Evolutionary conservation across 2,113 vertebrate genomes (phyloP), one percentile per base, ranked within the genome.

Genomic region (Haemorhous mexicanus): DNA sequence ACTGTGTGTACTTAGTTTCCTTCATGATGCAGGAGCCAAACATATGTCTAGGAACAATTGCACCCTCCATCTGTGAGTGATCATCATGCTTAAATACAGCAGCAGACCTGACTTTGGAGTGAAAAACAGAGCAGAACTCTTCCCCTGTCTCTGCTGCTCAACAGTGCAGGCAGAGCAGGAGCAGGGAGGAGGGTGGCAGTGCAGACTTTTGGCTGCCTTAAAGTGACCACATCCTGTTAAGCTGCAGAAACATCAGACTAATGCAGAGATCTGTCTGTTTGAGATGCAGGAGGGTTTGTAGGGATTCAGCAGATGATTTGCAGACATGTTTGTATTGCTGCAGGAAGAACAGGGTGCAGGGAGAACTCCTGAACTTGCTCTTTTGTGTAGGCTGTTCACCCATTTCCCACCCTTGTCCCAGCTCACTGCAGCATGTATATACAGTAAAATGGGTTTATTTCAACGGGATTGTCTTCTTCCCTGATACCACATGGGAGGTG

Each of bases 191-290:
- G 77, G 63, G 64, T 80, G 79, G 53, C 14, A 85, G 63, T 77
- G 89, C 70, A 93, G 91, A 74, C 68, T 83, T 84, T 26, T 87
- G 89, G 78, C 91, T 95, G 78, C 72, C 90, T 91, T 94, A 16
- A 79, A 85, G 75, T 32, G 67, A 77, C 91, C 93, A 90, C 94
- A 88, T 95, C 90, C 90, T 91, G 87, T 82, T 35, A 41, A 55
- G 39, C 87, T 95, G 81, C 2, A 1, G 82, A 88, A 91, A 55
- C 50, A 30, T 24, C 63, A 80, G 78, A 20, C 43, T 35, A 33
- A 43, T 16, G 63, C 16, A 91, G 53, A 64, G 67, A 55, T 93
- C 89, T 66, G 79, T 33, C 63, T 86, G 56, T 58, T 49, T 76
- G 66, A 87, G 66, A 75, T n/a, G 63, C 19, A 32, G 49, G 32